Evolutionary conservation across 2,888 invertebrate genomes (phyloP).

Genomic region (Abrostola tripartita): DNA sequence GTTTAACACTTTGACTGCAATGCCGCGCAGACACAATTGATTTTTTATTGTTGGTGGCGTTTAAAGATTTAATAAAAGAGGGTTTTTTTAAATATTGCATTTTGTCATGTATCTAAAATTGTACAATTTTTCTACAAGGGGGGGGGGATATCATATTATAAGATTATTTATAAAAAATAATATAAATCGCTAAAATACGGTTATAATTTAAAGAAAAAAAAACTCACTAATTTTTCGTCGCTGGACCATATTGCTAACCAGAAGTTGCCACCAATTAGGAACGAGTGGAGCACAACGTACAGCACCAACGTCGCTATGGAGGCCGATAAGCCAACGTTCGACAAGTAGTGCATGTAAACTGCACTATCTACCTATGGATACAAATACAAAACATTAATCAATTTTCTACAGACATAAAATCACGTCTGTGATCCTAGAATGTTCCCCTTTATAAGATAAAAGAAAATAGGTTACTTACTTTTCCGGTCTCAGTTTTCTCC

Average conservation of each 20-base stretch:
- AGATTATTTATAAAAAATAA: too few relatives aligned
- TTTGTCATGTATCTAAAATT: too few relatives aligned
- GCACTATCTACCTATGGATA: constrained; percentile 92
- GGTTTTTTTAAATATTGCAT: too few relatives aligned
- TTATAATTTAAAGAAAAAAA: neutral
- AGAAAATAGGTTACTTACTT: constrained; percentile 87
- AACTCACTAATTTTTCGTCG: constrained; percentile 85
- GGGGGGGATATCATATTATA: too few relatives aligned
- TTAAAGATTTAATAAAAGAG: too few relatives aligned
- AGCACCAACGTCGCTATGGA: constrained; percentile 92
- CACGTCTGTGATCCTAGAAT: neutral
- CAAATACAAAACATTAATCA: neutral
- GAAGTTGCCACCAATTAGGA: constrained; percentile 95
- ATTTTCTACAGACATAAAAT: too few relatives aligned
- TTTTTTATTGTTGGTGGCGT: too few relatives aligned
- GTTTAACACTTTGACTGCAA: too few relatives aligned
- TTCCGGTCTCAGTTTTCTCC: constrained; percentile 97
- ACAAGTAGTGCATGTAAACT: constrained; percentile 96
- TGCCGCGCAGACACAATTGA: too few relatives aligned
- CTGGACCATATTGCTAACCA: constrained; percentile 95
- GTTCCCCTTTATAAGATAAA: neutral
- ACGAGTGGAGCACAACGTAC: constrained; percentile 93
- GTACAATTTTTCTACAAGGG: too few relatives aligned
- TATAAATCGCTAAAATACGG: too few relatives aligned
- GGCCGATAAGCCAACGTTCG: constrained; percentile 93